A percentile compares a stretch with the other conserved stretches of the same genome.
These are phyloP conservation scores for Nemurella pictetii DNA, from an alignment of 2,888 invertebrate genomes.

Conservation along the genomic window DNA sequence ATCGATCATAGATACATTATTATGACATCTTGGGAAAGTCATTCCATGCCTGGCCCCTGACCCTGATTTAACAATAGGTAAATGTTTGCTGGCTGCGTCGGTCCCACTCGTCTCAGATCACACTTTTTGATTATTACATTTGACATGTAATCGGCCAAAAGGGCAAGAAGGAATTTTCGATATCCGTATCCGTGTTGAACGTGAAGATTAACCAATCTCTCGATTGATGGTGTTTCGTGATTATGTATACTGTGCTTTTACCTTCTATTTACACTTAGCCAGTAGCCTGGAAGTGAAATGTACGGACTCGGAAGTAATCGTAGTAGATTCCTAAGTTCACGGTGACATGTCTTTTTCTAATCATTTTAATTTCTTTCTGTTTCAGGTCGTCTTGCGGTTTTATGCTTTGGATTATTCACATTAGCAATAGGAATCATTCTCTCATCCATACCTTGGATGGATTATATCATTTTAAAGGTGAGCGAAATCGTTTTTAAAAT, in stretches of 20 bases:
- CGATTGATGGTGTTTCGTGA: too few species aligned
- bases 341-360: background rate
- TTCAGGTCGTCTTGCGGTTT: slow-evolving; percentile 79
- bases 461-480: slow-evolving; percentile 84
- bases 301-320: too few species aligned
- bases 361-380: slow-evolving; percentile 50
- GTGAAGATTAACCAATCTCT: background rate
- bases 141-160: background rate
- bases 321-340: too few species aligned
- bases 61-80: background rate
- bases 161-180: background rate
- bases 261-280: too few species aligned
- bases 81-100: background rate
- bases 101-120: background rate
- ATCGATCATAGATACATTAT: background rate
- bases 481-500: slow-evolving; percentile 44
- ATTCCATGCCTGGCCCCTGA: background rate
- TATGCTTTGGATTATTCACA: slow-evolving; percentile 78
- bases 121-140: too few species aligned
- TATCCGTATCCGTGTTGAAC: background rate
- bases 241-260: too few species aligned
- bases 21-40: background rate
- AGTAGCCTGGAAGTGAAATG: too few species aligned
- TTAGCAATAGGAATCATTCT: slow-evolving; percentile 78
- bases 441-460: slow-evolving; percentile 85